These are phyloP conservation scores for Xanthorhoe designata DNA, from an alignment of 2,888 invertebrate species.

Conservation along the genomic window DNA sequence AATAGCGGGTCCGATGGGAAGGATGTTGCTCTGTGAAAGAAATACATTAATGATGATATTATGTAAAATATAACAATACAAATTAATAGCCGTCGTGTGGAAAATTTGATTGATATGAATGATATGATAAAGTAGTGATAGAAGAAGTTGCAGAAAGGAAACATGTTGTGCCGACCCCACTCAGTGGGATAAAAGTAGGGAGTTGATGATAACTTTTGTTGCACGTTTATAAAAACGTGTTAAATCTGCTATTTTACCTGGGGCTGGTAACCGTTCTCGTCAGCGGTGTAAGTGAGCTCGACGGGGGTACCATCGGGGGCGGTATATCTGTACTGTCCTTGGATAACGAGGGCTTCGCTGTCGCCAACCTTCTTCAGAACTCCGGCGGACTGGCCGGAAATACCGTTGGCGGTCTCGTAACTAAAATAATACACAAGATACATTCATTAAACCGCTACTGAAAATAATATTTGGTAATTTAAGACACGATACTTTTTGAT, in stretches of 20 bases:
- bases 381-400: constrained; percentile 81
- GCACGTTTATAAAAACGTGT: too few relatives aligned
- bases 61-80: not conserved
- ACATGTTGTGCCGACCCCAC: too few relatives aligned
- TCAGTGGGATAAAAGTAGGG: too few relatives aligned
- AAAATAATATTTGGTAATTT: too few relatives aligned
- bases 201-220: too few relatives aligned
- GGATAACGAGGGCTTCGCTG: constrained; percentile 57
- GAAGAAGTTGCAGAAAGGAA: too few relatives aligned
- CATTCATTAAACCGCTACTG: too few relatives aligned
- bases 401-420: constrained; percentile 86
- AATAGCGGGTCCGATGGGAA: constrained; percentile 61
- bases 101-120: too few relatives aligned
- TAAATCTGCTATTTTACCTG: constrained; percentile 58
- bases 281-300: constrained; percentile 85
- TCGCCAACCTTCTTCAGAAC: constrained; percentile 73
- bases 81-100: not conserved
- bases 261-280: constrained; percentile 89
- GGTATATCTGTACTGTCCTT: constrained; percentile 80
- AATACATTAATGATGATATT: not conserved
- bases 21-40: constrained; percentile 54
- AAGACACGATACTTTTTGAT: too few relatives aligned
- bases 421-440: too few relatives aligned
- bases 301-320: constrained; percentile 86
- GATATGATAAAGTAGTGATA: too few relatives aligned